phyloP scores from a whole-genome alignment of 2,888 invertebrate genomes.

The Mesochorus sp. region DNA sequence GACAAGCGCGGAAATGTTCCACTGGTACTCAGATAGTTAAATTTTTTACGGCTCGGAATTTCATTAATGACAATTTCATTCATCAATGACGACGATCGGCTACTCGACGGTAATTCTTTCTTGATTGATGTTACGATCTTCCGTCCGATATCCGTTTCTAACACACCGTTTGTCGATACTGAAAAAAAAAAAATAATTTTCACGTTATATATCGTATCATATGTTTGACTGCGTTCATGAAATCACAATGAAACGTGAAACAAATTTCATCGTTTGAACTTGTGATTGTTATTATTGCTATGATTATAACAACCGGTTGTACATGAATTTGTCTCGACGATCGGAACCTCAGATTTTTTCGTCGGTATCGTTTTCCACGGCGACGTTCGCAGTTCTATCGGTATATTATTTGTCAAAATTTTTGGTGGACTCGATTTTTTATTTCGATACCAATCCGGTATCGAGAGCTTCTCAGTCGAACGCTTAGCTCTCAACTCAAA shows the following conservation, averaged over 20 bases:
- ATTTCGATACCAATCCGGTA: conserved; percentile 73
- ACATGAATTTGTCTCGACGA: conserved; percentile 49
- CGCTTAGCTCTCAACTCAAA: conserved; percentile 69
- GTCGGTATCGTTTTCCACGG: conserved; percentile 65
- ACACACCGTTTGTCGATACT: conserved; percentile 30
- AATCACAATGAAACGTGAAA: too few relatives aligned
- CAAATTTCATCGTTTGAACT: neutral
- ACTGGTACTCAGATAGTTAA: conserved; percentile 50
- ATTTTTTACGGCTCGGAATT: neutral
- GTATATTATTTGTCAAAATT: conserved; percentile 65
- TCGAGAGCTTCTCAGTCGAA: conserved; percentile 68
- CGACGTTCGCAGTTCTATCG: conserved; percentile 68
- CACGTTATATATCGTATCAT: neutral
- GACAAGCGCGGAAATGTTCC: conserved; percentile 72
- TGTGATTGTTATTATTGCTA: neutral
- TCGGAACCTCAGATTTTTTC: conserved; percentile 18
- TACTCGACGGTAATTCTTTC: neutral
- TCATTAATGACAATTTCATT: too few relatives aligned
- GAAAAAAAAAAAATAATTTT: neutral
- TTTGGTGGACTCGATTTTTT: conserved; percentile 68
- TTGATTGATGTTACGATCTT: neutral
- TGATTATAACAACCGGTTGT: neutral
- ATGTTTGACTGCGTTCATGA: too few relatives aligned
- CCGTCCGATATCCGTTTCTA: conserved; percentile 40
- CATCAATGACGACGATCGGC: too few relatives aligned